Evolutionary conservation across 2,797 vertebrate genomes (phyloP).

Genomic region (Varecia variegata): DNA sequence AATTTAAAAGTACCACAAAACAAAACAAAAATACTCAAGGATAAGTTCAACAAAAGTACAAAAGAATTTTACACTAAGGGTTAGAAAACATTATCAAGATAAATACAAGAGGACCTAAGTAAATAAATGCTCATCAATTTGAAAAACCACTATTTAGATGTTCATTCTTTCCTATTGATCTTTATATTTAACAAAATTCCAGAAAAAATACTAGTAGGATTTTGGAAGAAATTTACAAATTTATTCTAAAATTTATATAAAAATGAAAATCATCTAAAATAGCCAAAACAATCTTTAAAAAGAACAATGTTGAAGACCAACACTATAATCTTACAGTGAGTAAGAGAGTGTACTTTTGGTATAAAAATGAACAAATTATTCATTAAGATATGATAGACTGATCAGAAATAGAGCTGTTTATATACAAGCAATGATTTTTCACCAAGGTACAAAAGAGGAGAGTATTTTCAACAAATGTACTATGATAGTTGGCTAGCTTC

Average conservation of each 20-base stretch:
- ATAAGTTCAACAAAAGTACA: background rate
- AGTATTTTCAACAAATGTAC: background rate
- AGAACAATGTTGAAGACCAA: background rate
- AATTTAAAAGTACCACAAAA: background rate
- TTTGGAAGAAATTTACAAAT: background rate
- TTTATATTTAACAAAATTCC: background rate
- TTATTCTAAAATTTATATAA: no score
- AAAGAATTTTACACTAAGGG: background rate
- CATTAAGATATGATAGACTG: background rate
- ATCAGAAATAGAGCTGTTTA: background rate
- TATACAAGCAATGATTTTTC: background rate
- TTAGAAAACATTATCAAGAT: background rate
- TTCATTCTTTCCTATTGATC: background rate
- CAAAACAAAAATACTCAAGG: background rate
- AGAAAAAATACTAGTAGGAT: background rate
- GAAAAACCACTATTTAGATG: background rate
- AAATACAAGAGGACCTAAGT: background rate
- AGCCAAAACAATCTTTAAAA: no score
- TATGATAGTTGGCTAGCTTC: background rate
- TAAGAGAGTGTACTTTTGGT: background rate
- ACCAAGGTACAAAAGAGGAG: background rate
- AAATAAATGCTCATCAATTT: background rate
- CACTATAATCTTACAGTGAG: background rate
- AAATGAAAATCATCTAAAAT: no score
- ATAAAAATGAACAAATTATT: background rate